A percentile compares a stretch with the other conserved stretches of the same genome.
These are phyloP conservation scores for Heliconius ethilla DNA, from an alignment of 2,888 invertebrate genomes.

Conservation along the genomic window DNA sequence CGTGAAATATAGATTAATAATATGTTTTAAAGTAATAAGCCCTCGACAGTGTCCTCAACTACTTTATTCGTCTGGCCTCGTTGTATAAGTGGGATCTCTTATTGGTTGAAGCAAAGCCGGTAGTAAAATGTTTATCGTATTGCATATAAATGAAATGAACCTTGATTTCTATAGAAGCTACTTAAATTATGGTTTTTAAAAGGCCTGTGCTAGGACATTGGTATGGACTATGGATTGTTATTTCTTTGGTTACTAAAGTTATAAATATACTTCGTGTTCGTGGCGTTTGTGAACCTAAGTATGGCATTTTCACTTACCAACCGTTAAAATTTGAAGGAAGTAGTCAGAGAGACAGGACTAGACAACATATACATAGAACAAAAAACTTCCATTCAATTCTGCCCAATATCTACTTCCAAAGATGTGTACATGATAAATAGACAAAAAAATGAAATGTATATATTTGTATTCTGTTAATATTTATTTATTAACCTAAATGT, in stretches of 20 bases:
- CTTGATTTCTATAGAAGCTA: not conserved
- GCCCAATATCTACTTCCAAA: not conserved
- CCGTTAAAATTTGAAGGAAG: not conserved
- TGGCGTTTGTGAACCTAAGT: not conserved
- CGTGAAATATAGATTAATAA: slow-evolving; percentile 13
- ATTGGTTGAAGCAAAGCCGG: slow-evolving; percentile 49
- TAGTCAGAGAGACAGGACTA: not conserved
- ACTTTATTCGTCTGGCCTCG: slow-evolving; percentile 42
- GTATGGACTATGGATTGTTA: not conserved
- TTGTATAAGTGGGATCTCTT: slow-evolving; percentile 48
- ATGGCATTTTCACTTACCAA: not conserved
- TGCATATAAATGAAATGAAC: slow-evolving; percentile 42
- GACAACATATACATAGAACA: no score
- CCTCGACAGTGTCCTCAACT: slow-evolving; percentile 27
- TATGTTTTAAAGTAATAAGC: slow-evolving; percentile 10
- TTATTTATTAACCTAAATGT: not conserved
- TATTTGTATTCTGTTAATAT: not conserved
- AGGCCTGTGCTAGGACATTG: not conserved
- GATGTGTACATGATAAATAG: not conserved
- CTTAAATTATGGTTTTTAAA: slow-evolving; percentile 2
- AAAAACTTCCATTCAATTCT: no score
- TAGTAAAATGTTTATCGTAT: slow-evolving; percentile 52
- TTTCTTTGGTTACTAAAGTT: no score
- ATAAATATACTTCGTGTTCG: no score
- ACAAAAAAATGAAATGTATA: not conserved